Conservation (phyloP, 2,888 invertebrate genomes). For the Watsonalla binaria region DNA sequence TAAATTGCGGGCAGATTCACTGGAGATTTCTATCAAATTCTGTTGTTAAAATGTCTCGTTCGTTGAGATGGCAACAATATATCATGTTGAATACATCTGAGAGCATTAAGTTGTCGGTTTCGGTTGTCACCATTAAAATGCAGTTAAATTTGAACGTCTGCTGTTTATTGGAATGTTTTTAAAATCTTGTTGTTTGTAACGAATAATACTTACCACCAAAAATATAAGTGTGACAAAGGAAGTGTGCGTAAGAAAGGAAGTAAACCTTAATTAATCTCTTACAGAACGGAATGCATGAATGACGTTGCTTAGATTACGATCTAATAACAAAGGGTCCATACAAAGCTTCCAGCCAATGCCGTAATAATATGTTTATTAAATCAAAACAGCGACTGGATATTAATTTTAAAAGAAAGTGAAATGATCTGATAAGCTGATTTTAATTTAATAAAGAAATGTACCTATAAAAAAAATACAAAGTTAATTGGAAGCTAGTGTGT, state of each 20-base stretch:
- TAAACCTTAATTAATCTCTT: too few species aligned
- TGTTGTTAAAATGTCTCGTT: not conserved
- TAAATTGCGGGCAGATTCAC: constrained; percentile 33
- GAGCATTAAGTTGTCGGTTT: not conserved
- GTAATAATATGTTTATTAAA: constrained; percentile 12
- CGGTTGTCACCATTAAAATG: not conserved
- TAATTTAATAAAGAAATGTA: constrained; percentile 22
- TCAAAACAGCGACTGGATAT: constrained; percentile 2
- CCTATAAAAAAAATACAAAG: constrained; percentile 12
- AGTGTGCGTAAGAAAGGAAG: too few species aligned
- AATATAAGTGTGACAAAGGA: too few species aligned
- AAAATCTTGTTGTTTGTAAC: not conserved
- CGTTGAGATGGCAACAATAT: not conserved
- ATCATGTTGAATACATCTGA: not conserved
- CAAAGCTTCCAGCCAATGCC: constrained; percentile 1
- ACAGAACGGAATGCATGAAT: too few species aligned
- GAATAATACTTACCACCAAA: too few species aligned
- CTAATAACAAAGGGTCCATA: too few species aligned
- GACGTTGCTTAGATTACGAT: too few species aligned
- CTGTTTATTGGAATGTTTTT: not conserved
- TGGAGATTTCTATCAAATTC: too few species aligned
- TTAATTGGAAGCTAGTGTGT: constrained; percentile 33
- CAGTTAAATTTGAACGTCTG: not conserved
- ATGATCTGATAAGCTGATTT: constrained; percentile 10
- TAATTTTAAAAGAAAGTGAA: constrained; percentile 7